Evolutionary conservation across 2,888 invertebrate species (phyloP), one percentile per base, ranked within the genome.

Genomic region (Zeuzera pyrina): DNA sequence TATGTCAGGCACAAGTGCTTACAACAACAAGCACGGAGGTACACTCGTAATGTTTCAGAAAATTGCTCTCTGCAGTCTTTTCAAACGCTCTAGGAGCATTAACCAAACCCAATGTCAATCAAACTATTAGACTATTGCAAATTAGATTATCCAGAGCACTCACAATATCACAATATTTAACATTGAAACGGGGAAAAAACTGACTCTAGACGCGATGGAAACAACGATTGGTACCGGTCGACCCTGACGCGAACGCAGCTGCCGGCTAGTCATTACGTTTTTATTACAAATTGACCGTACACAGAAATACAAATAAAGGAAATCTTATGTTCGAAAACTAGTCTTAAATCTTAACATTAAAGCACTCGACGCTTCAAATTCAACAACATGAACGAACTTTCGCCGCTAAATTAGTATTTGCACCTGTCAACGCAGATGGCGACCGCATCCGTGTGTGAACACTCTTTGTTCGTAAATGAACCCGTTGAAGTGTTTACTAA

Each of bases 171-270:
- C 45, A 35, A 42, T 41, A 24, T 24, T 12, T 34, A 67, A 44
- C 66, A 65, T 68, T 76, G 70, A 63, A 66, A 56, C 52, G 41
- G 52, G 53, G 56, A 76, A 77, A 72, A 77, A 76, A 63, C 5
- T 11, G 7, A 42, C 45, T 43, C 38, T 45, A 49, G 45, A 44
- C 40, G 41, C 53, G 52, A 29, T 62, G 62, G 53, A 54, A 57
- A 55, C 57, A 53, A 53, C 56, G 57, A 60, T 48, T 56, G 56
- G 60, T n/a, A 78, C 77, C 63, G 60, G 81, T 72, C 57, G 81
- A 73, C 81, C 81, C 77, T 81, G 81, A 78, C 63, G 44, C 59
- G 59, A 48, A 55, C 27, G 35, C 35, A 38, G 36, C 38, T 39
- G 41, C 41, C 39, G 39, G 29, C 37, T 33, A 14, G 28, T 31